Base-by-base conservation (phyloP, 2,888 invertebrate species). In the Tipula vernalis region DNA sequence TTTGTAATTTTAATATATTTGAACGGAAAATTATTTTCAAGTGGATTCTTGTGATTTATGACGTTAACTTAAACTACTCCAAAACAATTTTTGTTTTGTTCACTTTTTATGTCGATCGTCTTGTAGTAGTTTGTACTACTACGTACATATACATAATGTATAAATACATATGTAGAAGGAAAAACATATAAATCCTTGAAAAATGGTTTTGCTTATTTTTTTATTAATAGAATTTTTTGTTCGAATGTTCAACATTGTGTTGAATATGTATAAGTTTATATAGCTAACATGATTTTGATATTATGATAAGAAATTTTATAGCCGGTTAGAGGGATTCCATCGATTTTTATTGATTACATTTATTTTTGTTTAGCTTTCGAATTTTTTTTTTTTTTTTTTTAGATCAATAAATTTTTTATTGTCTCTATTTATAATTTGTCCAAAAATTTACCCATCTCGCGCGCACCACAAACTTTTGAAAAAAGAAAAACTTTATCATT, bases 21-120 rank as follows among this genome's bases (percentile, higher is more conserved):
- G 71, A 71, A 51, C 15, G 5, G 51, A 51, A 71, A 71, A 71
- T 71, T 71, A 71, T 71, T 28, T 71, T 71, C 71, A 71, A 71
- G 71, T 71, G 71, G 71, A 71, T 71, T 71, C 71, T 71, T 71
- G 71, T 71, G 71, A 71, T 71, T 71, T 71, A 71, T 71, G 71
- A 71, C 28, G 71, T 71, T 71, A 71, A 71, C 71, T 71, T 71
- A 71, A 71, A 71, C 28, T 71, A 71, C 71, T 71, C 71, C 28
- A 71, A 71, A 57, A 57, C 15, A 57, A 10, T 71, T 71, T 8
- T 28, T 71, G 8, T 71, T 71, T 71, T 28, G 28, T 6, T 71
- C 6, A 6, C 39, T 39, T 71, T 71, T 71, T 28, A 28, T 28
- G 28, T 28, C 28, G 71, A 28, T 71, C 71, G 12, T 10, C 28